Conservation (phyloP, 2,888 invertebrate genomes). For the Meganola albula region DNA sequence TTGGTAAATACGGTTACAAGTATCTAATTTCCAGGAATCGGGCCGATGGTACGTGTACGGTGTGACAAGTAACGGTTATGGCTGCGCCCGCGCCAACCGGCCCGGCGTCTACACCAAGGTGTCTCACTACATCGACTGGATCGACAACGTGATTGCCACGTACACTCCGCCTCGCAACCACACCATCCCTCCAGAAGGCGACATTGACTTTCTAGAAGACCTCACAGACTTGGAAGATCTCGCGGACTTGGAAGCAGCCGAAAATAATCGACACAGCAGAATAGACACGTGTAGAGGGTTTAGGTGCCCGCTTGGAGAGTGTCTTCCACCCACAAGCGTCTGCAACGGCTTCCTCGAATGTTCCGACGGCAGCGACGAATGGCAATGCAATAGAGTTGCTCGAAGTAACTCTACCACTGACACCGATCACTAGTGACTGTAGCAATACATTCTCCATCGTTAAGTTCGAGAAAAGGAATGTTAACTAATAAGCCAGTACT, state of each 20-base stretch:
- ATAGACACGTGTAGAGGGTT: conserved; percentile 80
- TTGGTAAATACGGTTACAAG: too few relatives aligned
- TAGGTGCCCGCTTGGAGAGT: conserved; percentile 86
- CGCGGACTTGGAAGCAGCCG: conserved; percentile 61
- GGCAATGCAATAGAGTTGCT: conserved; percentile 67
- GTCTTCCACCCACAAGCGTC: conserved; percentile 81
- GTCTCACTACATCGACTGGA: conserved; percentile 85
- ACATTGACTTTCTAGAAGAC: conserved; percentile 45
- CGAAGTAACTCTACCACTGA: conserved; percentile 46
- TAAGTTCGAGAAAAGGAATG: conserved; percentile 22
- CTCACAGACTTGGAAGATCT: too few relatives aligned
- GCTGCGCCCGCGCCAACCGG: conserved; percentile 86
- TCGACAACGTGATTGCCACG: conserved; percentile 74
- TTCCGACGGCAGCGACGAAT: conserved; percentile 85
- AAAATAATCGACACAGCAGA: conserved; percentile 49
- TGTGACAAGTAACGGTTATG: conserved; percentile 88
- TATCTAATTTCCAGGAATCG: too few relatives aligned
- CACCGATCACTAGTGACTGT: conserved; percentile 37
- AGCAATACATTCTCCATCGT: neutral
- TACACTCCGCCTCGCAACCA: conserved; percentile 47
- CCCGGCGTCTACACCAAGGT: conserved; percentile 91
- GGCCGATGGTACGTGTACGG: conserved; percentile 77
- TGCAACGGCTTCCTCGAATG: conserved; percentile 89
- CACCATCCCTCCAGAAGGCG: conserved; percentile 30
- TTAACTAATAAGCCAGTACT: conserved; percentile 60